Percentiles rank a stretch among this genome's conserved stretches.
Conservation (phyloP, 2,113 vertebrate species). For the Anoura caudifer region DNA sequence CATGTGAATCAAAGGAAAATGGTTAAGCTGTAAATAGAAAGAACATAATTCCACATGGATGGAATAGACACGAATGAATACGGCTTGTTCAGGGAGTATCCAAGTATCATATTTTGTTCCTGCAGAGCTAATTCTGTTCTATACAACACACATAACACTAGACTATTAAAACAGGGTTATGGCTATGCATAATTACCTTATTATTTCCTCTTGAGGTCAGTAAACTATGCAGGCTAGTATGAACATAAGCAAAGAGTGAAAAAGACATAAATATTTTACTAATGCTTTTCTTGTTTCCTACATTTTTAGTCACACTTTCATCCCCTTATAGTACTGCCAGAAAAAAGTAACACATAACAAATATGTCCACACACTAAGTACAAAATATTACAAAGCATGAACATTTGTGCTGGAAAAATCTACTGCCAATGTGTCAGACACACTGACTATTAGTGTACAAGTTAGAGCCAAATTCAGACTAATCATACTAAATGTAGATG, state of each 20-base stretch:
- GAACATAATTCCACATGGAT: not conserved
- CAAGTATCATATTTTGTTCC: not conserved
- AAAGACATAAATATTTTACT: constrained; percentile 40
- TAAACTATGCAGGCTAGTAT: not conserved
- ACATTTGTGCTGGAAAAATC: constrained; percentile 64
- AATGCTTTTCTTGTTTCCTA: constrained; percentile 25
- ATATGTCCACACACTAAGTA: constrained; percentile 63
- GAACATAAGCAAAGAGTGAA: not conserved
- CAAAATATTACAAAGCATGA: constrained; percentile 69
- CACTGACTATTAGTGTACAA: constrained; percentile 46
- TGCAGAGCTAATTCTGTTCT: not conserved
- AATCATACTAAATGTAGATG: constrained; percentile 39
- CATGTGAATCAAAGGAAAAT: not conserved
- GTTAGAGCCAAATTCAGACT: constrained; percentile 45
- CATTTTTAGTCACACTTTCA: constrained; percentile 59
- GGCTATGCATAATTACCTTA: not conserved
- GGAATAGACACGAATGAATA: not conserved
- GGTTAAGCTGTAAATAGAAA: not conserved
- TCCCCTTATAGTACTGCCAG: constrained; percentile 44
- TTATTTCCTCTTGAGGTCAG: not conserved
- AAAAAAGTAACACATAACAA: constrained; percentile 68
- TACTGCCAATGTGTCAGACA: constrained; percentile 63
- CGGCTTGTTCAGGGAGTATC: not conserved
- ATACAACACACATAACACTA: not conserved
- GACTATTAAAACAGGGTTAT: not conserved